Evolutionary conservation across 2,113 vertebrate species (phyloP).

Genomic region (Tragelaphus scriptus): DNA sequence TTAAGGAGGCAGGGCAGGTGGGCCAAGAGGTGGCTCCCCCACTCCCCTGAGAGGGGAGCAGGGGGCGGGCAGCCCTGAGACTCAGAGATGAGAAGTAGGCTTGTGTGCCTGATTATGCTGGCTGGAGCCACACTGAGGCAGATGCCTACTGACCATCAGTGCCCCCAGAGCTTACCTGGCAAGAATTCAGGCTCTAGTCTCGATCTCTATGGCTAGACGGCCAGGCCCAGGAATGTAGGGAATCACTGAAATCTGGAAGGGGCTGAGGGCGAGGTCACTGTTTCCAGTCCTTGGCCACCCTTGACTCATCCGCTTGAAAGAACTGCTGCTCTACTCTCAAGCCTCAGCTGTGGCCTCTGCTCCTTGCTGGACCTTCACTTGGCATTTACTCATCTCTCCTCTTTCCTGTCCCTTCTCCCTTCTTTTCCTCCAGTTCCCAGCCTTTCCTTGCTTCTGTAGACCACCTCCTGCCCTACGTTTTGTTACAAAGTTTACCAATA

Average conservation of each 20-base stretch:
- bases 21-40: neutral
- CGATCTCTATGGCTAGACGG: neutral
- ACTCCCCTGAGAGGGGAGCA: neutral
- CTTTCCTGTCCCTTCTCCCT: neutral
- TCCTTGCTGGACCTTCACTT: neutral
- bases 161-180: neutral
- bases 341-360: neutral
- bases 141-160: neutral
- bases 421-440: neutral
- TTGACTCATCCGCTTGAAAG: neutral
- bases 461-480: neutral
- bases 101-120: rapidly evolving
- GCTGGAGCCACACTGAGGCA: neutral
- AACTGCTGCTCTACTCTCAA: neutral
- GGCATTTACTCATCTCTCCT: neutral
- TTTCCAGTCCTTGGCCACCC: neutral
- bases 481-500: neutral
- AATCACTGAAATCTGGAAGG: no score
- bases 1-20: neutral
- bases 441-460: neutral
- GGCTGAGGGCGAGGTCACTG: neutral
- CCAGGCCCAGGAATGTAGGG: neutral
- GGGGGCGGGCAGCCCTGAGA: neutral
- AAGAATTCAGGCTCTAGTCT: neutral
- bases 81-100: neutral